Conservation (phyloP, 2,113 vertebrate genomes). For the Melanerpes aurifrons region DNA sequence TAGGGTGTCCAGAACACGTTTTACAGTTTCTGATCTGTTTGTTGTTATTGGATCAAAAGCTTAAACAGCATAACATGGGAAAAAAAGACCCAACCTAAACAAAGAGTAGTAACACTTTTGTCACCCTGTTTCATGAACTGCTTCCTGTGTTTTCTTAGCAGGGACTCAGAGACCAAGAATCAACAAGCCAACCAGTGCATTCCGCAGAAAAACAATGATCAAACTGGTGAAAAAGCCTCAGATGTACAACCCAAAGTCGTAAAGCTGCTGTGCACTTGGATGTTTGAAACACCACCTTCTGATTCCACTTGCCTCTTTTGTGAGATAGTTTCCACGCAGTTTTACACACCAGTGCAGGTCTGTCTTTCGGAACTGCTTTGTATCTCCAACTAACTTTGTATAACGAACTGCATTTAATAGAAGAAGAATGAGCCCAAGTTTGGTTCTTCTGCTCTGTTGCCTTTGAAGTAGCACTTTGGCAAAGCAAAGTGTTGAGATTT, state of each 20-base stretch:
- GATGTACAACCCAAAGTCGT: neutral
- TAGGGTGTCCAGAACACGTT: neutral
- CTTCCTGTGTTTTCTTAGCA: slow-evolving; percentile 56
- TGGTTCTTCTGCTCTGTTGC: slow-evolving; percentile 22
- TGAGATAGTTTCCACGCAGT: neutral
- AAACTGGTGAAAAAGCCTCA: slow-evolving; percentile 34
- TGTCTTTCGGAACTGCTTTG: slow-evolving; percentile 20
- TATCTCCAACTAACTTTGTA: neutral
- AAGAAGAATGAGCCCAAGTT: neutral
- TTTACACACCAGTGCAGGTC: slow-evolving; percentile 28
- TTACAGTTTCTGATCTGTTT: neutral
- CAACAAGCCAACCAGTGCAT: neutral
- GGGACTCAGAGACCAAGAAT: neutral
- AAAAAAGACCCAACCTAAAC: neutral
- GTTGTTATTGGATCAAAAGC: neutral
- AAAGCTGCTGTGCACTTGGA: neutral
- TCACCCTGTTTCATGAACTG: neutral
- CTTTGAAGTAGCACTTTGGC: slow-evolving; percentile 12
- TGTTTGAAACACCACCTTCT: neutral
- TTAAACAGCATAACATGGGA: neutral
- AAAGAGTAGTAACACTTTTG: neutral
- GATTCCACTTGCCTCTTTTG: slow-evolving; percentile 3
- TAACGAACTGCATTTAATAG: neutral
- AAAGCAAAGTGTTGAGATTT: slow-evolving; percentile 5
- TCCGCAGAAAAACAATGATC: slow-evolving; percentile 14